Conservation (phyloP, 1,140 invertebrate species). For the Schlechtendalia chinensis region DNA sequence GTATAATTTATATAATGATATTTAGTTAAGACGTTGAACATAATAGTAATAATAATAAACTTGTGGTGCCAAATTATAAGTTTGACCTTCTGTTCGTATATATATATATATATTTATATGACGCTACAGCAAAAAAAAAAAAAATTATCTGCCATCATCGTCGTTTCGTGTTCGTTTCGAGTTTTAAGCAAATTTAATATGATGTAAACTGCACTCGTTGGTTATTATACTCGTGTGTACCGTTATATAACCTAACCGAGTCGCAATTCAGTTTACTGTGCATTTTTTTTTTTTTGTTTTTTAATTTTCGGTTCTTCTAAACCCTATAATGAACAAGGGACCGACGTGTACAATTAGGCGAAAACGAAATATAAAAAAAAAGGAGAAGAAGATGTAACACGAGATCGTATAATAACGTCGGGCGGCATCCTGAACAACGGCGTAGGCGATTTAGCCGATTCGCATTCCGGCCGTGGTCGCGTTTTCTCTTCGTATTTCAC, state of each 20-base stretch:
- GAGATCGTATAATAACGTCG: not conserved
- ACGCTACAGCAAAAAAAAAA: constrained; percentile 11
- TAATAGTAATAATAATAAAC: constrained; percentile 24
- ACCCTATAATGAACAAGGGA: not conserved
- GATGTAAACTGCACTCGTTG: no score
- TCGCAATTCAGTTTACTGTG: not conserved
- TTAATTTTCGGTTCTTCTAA: not conserved
- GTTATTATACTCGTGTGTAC: not conserved
- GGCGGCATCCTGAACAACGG: not conserved
- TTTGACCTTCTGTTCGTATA: constrained; percentile 21
- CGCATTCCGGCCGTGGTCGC: not conserved
- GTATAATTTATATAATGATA: no score
- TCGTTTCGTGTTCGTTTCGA: constrained; percentile 25
- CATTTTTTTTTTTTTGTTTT: not conserved
- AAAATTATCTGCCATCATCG: constrained; percentile 8
- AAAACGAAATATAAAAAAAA: no score
- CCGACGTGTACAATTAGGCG: not conserved
- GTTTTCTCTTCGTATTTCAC: not conserved
- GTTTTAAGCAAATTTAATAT: constrained; percentile 26
- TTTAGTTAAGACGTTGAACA: not conserved
- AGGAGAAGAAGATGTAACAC: constrained; percentile 10
- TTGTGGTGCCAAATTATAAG: not conserved
- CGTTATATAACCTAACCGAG: not conserved
- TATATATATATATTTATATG: no score
- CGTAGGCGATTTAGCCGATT: constrained; percentile 21